A percentile compares a stretch with the other conserved stretches of the same genome.
Conservation (phyloP, 2,797 vertebrate species). For the Lerista edwardsae region DNA sequence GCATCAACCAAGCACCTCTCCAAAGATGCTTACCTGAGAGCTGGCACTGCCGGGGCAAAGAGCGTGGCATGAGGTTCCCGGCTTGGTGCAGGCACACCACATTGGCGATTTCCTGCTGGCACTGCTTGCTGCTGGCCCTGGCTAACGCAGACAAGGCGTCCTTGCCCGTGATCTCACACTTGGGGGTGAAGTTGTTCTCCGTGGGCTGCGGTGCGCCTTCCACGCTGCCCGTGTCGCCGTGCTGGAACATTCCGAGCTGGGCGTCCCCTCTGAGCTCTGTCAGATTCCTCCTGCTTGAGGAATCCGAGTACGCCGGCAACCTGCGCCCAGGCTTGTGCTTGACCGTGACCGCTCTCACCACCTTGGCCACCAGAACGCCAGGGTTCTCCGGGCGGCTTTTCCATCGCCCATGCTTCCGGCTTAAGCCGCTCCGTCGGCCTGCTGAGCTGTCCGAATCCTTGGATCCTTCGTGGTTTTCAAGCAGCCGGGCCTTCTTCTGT, state of each 20-base stretch:
- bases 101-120: conserved; percentile 93
- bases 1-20: not conserved
- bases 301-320: conserved; percentile 72
- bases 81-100: conserved; percentile 94
- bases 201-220: conserved; percentile 90
- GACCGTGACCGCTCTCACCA: conserved; percentile 76
- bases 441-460: conserved; percentile 83
- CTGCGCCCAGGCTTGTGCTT: conserved; percentile 74
- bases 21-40: conserved; percentile 83
- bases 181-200: conserved; percentile 87
- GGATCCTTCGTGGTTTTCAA: conserved; percentile 87
- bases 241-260: conserved; percentile 75
- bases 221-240: conserved; percentile 92
- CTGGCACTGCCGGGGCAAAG: conserved; percentile 90
- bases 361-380: conserved; percentile 75
- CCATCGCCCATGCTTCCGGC: conserved; percentile 82
- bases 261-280: conserved; percentile 72
- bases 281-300: conserved; percentile 87
- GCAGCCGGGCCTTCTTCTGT: conserved; percentile 85
- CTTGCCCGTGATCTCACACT: conserved; percentile 92
- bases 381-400: conserved; percentile 78
- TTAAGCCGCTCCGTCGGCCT: conserved; percentile 77
- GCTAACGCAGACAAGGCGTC: conserved; percentile 93
- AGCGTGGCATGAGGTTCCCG: conserved; percentile 89
- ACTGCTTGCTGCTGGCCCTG: conserved; percentile 88